phyloP scores from a whole-genome alignment of 2,797 vertebrate species.

The Gallinago solitaria region DNA sequence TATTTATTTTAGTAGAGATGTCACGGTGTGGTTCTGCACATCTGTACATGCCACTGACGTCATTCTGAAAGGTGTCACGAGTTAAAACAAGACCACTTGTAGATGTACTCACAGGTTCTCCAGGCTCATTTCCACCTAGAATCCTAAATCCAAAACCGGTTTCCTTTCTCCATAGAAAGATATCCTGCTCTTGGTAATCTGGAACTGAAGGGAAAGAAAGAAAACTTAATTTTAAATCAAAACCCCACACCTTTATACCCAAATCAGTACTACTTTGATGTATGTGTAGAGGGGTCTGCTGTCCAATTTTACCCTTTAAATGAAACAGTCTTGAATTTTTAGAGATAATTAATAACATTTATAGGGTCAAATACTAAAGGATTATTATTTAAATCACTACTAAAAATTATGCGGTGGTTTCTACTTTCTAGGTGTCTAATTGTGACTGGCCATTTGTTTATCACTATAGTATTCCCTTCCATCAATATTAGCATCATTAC shows the following conservation, averaged over 20 bases:
- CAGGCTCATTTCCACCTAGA: constrained; percentile 97
- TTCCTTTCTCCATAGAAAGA: constrained; percentile 99
- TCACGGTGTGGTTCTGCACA: background rate
- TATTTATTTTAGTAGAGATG: background rate
- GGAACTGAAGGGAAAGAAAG: constrained; percentile 83
- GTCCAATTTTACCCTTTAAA: background rate
- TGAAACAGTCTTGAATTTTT: background rate
- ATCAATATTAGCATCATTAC: constrained; percentile 28
- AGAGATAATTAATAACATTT: background rate
- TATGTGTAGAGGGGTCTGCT: background rate
- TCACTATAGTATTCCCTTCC: background rate
- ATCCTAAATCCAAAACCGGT: constrained; percentile 99
- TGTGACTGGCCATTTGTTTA: constrained; percentile 15
- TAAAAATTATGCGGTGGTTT: background rate
- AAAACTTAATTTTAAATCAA: background rate
- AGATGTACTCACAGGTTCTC: constrained; percentile 90
- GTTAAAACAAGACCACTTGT: background rate
- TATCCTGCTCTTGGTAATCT: constrained; percentile 99
- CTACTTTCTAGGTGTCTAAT: background rate
- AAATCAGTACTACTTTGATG: background rate
- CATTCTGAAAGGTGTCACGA: background rate
- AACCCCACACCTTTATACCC: background rate
- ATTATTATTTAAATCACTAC: background rate
- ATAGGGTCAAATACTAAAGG: background rate
- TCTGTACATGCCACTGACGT: background rate